Evolutionary conservation across 2,113 vertebrate species (phyloP), one percentile per base, ranked within the genome.

Genomic region (Xenopus laevis): DNA sequence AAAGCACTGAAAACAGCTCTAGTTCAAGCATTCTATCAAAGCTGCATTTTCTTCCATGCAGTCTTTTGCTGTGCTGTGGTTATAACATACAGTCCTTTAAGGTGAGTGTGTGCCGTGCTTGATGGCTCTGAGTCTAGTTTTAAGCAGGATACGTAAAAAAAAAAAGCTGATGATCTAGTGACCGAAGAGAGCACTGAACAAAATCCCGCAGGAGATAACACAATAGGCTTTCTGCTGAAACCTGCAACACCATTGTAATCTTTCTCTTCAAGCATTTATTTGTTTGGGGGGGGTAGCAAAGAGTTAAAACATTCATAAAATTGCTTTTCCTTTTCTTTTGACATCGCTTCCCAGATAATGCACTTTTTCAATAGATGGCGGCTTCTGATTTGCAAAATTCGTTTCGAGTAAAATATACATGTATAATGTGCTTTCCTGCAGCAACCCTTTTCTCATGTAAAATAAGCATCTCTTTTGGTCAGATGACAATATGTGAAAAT

Each of bases 381-480:
- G 64, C 66, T 84, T 82, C 81, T 86, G 80, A 82, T 83, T 82
- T 81, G 79, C 81, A 83, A 83, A 80, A 85, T 86, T 80, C 83
- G 81, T 84, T 79, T 78, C 63, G 84, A 87, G 84, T 86, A 86
- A 87, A 90, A 84, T 67, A 79, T 66, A 84, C 83, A 85, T 78
- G 81, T 84, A 82, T 81, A 83, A 84, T 79, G 81, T 64, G 67
- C 75, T 76, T 80, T 80, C 71, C 83, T 78, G 80, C 73, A 77
- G 80, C 50, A 44, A 68, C 74, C 47, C 80, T 78, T 81, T 86
- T 79, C 79, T 82, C 71, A 75, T 82, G 83, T 81, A 84, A 86
- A 86, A 86, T 86, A 86, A 84, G 80, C 82, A 83, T 83, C 84
- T 87, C 88, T 90, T 89, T 90, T 93, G 91, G 91, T 91, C 90